These are phyloP conservation scores for Lepidostoma basale DNA, from an alignment of 1,140 invertebrate species.

Conservation along the genomic window DNA sequence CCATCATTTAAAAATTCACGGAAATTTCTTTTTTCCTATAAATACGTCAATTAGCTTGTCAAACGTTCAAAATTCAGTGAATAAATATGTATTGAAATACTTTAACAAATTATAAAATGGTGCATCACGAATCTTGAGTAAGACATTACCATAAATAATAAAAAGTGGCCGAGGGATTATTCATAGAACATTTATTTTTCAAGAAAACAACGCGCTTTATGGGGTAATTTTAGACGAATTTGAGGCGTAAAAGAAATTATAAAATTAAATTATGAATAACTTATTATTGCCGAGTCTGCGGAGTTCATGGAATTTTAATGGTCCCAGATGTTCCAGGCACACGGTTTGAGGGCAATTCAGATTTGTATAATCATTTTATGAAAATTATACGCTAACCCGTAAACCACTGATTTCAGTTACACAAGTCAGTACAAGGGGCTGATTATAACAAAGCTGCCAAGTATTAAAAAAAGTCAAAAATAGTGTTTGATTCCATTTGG, in stretches of 20 bases:
- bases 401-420: too few relatives aligned
- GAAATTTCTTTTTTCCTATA: too few relatives aligned
- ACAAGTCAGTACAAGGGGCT: too few relatives aligned
- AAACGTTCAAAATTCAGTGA: background rate
- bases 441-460: too few relatives aligned
- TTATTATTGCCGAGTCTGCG: constrained; percentile 1
- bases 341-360: constrained; percentile 9
- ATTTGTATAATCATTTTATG: too few relatives aligned
- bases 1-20: too few relatives aligned
- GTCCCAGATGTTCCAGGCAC: constrained; percentile 3
- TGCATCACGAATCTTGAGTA: background rate
- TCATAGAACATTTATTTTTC: background rate
- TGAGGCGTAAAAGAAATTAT: constrained; percentile 17
- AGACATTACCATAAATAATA: background rate
- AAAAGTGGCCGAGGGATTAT: background rate
- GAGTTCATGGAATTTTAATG: background rate
- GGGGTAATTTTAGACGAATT: constrained; percentile 3
- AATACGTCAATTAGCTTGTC: too few relatives aligned
- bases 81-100: background rate
- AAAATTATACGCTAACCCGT: too few relatives aligned
- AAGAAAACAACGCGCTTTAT: background rate
- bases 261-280: constrained; percentile 22
- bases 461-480: too few relatives aligned
- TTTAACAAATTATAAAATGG: background rate
- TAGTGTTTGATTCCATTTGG: too few relatives aligned